phyloP scores from a whole-genome alignment of 2,888 invertebrate genomes.

The Drosophila greeni region DNA sequence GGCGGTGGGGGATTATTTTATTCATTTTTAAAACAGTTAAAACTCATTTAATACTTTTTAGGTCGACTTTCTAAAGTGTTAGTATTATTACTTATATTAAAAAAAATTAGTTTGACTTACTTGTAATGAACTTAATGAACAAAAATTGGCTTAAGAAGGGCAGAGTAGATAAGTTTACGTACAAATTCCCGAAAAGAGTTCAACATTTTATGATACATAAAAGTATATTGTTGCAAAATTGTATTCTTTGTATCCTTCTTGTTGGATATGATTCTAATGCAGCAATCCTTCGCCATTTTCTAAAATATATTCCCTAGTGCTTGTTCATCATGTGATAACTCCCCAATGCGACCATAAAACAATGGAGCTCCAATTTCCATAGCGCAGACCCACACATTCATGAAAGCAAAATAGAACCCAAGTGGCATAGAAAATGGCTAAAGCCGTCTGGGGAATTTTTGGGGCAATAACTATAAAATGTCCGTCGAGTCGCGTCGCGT shows the following conservation, averaged over 20 bases:
- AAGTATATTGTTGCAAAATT: neutral
- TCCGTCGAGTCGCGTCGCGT: conserved; percentile 55
- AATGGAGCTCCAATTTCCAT: conserved; percentile 64
- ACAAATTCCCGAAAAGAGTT: too few species aligned
- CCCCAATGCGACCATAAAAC: conserved; percentile 63
- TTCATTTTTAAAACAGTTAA: neutral
- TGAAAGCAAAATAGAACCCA: conserved; percentile 62
- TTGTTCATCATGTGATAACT: conserved; percentile 50
- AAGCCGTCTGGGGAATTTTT: conserved; percentile 69
- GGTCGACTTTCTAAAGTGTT: neutral
- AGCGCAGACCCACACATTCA: conserved; percentile 41
- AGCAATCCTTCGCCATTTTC: neutral
- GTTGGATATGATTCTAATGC: neutral
- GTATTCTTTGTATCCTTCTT: neutral
- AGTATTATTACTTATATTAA: neutral
- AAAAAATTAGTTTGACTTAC: too few species aligned
- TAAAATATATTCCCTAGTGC: conserved; percentile 32
- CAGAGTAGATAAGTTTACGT: too few species aligned
- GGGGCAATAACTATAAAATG: conserved; percentile 71
- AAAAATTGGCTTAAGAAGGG: too few species aligned
- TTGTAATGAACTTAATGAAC: too few species aligned
- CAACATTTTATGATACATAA: neutral
- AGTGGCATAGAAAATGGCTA: conserved; percentile 65
- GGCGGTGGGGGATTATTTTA: neutral
- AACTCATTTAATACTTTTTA: neutral